Conservation (phyloP, 2,888 invertebrate genomes). For the Drymonia ruficornis region DNA sequence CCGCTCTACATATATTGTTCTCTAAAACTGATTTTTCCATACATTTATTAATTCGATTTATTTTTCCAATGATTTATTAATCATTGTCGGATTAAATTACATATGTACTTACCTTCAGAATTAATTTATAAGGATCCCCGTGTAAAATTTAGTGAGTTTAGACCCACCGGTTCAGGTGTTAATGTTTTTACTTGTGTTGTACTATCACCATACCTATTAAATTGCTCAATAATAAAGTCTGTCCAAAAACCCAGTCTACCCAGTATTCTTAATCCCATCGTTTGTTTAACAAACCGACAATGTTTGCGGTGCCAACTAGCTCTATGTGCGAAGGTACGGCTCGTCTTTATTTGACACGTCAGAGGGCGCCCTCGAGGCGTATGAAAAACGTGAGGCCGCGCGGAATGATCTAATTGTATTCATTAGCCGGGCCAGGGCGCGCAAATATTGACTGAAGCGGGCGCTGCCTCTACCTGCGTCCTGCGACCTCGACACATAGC, state of each 20-base stretch:
- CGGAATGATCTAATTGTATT: slow-evolving; percentile 85
- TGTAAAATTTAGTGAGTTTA: too few relatives aligned
- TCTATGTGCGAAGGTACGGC: slow-evolving; percentile 61
- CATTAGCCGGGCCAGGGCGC: slow-evolving; percentile 79
- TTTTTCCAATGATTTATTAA: too few relatives aligned
- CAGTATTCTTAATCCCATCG: slow-evolving; percentile 10
- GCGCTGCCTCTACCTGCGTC: slow-evolving; percentile 57
- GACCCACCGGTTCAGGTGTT: too few relatives aligned
- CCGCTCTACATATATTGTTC: not conserved
- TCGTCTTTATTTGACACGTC: slow-evolving; percentile 73
- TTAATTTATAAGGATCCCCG: too few relatives aligned
- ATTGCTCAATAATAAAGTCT: too few relatives aligned
- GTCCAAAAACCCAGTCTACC: not conserved
- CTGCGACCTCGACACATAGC: slow-evolving; percentile 20
- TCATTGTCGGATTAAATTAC: too few relatives aligned
- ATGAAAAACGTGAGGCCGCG: slow-evolving; percentile 83
- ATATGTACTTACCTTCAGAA: too few relatives aligned
- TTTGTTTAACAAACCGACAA: slow-evolving; percentile 21
- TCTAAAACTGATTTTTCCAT: too few relatives aligned
- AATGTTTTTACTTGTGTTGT: too few relatives aligned
- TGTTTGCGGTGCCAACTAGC: slow-evolving; percentile 59
- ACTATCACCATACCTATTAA: too few relatives aligned
- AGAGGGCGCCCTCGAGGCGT: slow-evolving; percentile 69
- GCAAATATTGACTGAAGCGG: slow-evolving; percentile 80
- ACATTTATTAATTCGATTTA: too few relatives aligned